A percentile compares a stretch with the other conserved stretches of the same genome.
These are phyloP conservation scores for Chorisops tibialis DNA, from an alignment of 2,888 invertebrate genomes.

Conservation along the genomic window DNA sequence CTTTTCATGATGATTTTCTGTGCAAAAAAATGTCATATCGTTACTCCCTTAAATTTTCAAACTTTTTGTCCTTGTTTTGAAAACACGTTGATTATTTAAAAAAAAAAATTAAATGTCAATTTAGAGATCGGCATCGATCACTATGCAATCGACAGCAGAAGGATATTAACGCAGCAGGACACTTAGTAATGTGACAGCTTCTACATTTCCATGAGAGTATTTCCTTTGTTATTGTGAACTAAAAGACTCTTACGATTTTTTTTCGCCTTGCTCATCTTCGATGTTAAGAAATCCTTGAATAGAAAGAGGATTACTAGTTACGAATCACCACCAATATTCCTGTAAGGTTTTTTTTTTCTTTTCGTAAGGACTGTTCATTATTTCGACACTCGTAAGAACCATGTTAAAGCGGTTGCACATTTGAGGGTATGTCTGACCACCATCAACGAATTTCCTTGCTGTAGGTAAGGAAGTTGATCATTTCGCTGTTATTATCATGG, in stretches of 20 bases:
- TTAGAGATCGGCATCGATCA: constrained; percentile 20
- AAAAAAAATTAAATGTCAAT: constrained; percentile 4
- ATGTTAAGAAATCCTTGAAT: constrained; percentile 20
- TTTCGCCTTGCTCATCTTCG: neutral
- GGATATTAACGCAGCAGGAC: constrained; percentile 27
- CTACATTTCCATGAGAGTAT: constrained; percentile 16
- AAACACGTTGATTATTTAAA: constrained; percentile 9
- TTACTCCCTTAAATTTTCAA: too few relatives aligned
- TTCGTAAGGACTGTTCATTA: neutral
- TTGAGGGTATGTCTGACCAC: constrained; percentile 13
- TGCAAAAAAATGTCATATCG: too few relatives aligned
- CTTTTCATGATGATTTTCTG: too few relatives aligned
- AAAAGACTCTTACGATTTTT: neutral
- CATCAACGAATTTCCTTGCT: constrained; percentile 1
- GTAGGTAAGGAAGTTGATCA: constrained; percentile 21
- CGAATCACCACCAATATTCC: neutral
- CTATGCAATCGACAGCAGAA: constrained; percentile 4
- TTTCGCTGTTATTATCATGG: neutral
- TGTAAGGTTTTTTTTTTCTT: neutral
- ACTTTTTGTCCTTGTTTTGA: neutral
- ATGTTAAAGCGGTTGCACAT: neutral
- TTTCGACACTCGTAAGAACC: constrained; percentile 4
- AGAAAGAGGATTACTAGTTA: neutral
- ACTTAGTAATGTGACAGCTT: constrained; percentile 26
- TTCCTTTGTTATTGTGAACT: neutral